Base-by-base conservation (phyloP, 2,888 invertebrate genomes). In the Drosophila trichaetosa region DNA sequence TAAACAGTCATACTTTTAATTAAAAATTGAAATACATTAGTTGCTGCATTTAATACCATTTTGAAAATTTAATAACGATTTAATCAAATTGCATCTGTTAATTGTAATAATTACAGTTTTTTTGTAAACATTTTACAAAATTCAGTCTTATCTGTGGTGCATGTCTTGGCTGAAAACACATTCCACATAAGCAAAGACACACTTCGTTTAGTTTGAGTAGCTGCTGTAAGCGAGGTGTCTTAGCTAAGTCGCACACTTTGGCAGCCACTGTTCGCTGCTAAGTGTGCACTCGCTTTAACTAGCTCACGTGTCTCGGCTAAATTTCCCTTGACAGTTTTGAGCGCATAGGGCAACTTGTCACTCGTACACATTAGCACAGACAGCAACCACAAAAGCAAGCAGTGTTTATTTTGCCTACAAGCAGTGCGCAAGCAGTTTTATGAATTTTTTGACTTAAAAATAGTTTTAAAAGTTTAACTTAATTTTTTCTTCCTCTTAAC, bases 321-420 rank as follows among this genome's bases (percentile, higher is more conserved):
- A 33, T 49, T n/a, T 16, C 11, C 51, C 46, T 11, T 2, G 0
- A 21, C 27, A 16, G 33, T 18, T 51, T 51, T 4, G 8, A 0
- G 6, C 0, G 1, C 0, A 29, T 2, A 24, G 49, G 18, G 7
- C 0, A 16, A n/a, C 4, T 11, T 11, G 16, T 7, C 11, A 34
- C 6, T 34, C 4, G 11, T 8, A 21, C 29, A 11, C 1, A 21
- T 51, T 52, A 76, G 74, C 27, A 18, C 21, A 54, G 57, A 68
- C 49, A 29, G 1, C 0, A 8, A 66, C 61, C 3, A 0, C 0
- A 0, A 0, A 2, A 6, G 2, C 4, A 38, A 59, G 46, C 59
- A 56, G 40, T 24, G 5, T 0, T 0, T 10, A 36, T 6, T 7
- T 7, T 7, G 29, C 5, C 4, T 4, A 0, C 21, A 61, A 75